Base-by-base conservation (phyloP, 1,140 invertebrate genomes). In the Formica selysi region DNA sequence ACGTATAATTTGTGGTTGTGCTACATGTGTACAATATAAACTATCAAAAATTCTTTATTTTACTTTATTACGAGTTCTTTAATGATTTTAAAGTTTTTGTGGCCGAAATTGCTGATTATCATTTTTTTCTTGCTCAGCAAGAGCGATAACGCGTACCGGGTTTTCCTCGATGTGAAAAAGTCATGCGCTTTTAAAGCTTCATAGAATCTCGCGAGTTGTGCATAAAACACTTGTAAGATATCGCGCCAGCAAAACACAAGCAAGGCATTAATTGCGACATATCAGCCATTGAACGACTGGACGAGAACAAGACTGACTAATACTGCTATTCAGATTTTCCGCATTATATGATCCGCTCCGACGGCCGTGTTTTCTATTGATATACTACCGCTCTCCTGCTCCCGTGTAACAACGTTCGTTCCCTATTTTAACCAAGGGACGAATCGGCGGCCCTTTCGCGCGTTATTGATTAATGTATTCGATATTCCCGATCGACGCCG, bases 391-490 rank as follows among this genome's bases (percentile, higher is more conserved):
- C 59, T 89, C 88, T 64, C 48, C 29, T 85, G 6, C 48, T 76
- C 78, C 61, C 19, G 11, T 16, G 11, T 16, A 48, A 48, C 83
- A 57, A 44, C 26, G 78, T 81, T 81, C 51, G 36, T 83, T 83
- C 54, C 26, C 51, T 61, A 64, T 87, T 89, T 84, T 87, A 89
- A 59, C 71, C 81, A 73, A 84, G 87, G 76, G 86, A 29, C 84
- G 87, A 74, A 61, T 19, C 73, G 62, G 54, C 62, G 62, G 67
- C 62, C 51, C 54, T 84, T 73, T 87, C 86, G 79, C 67, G 68
- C 67, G 64, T 89, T 90, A 89, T 89, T 90, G 89, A 90, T 90
- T 89, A 90, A 90, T 84, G 88, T 87, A 89, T 90, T 89, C 85
- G 87, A 88, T 89, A 90, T 89, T 90, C 85, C 79, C 85, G 89